A percentile compares a stretch with the other conserved stretches of the same genome.
These are phyloP conservation scores for Drosophila gunungcola DNA, from an alignment of 1,140 invertebrate genomes.

Conservation along the genomic window DNA sequence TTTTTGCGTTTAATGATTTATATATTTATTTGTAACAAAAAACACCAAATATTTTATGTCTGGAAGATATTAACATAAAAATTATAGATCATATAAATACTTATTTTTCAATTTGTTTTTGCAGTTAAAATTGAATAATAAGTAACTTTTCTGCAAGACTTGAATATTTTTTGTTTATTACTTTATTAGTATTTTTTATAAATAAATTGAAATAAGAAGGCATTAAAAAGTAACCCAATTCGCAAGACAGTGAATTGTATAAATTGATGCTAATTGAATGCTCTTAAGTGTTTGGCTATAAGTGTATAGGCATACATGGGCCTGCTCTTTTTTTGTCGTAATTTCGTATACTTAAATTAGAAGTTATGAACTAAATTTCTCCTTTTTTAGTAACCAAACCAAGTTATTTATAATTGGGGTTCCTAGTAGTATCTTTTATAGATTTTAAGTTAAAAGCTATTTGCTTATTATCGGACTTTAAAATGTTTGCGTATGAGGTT, in stretches of 20 bases:
- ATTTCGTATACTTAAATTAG: background rate
- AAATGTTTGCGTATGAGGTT: background rate
- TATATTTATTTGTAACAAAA: no score
- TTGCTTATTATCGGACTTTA: background rate
- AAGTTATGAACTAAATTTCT: background rate
- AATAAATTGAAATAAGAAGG: background rate
- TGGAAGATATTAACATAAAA: no score
- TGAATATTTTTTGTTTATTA: no score
- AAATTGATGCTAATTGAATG: background rate
- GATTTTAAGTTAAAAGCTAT: background rate
- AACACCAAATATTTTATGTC: no score
- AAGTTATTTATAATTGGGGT: no score
- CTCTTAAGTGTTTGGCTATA: background rate
- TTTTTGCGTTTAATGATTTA: no score
- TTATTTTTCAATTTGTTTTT: no score
- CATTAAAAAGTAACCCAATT: background rate
- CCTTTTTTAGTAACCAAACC: background rate
- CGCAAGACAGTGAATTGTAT: no score
- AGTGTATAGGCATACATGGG: slow-evolving; percentile 7
- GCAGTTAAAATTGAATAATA: no score
- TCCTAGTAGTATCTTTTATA: no score
- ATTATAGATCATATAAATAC: no score
- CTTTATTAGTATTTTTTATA: background rate
- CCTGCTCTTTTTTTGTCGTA: background rate
- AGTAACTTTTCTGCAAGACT: no score